These are phyloP conservation scores for Calosoma granatense DNA, from an alignment of 1,140 invertebrate species.

Conservation along the genomic window DNA sequence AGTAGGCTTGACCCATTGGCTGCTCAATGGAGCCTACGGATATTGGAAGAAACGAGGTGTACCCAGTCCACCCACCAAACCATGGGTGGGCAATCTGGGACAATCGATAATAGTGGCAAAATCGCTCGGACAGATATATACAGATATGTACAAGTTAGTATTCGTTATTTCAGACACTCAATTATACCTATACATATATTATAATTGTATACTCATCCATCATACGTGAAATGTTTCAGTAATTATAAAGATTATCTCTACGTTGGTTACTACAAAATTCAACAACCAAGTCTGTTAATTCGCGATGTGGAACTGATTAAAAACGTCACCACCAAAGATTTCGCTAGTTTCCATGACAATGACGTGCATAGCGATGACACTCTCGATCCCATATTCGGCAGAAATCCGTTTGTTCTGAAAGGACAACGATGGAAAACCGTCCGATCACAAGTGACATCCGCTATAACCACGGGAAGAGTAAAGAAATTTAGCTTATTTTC, in stretches of 20 bases:
- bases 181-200: too few species aligned
- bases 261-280: conserved; percentile 32
- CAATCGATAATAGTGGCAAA: conserved; percentile 15
- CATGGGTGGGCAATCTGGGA: conserved; percentile 29
- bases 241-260: conserved; percentile 24
- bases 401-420: conserved; percentile 35
- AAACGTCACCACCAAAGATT: conserved; percentile 30
- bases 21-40: conserved; percentile 6
- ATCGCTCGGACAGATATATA: conserved; percentile 10
- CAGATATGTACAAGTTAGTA: conserved; percentile 21
- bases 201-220: too few species aligned
- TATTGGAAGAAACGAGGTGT: conserved; percentile 24
- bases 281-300: conserved; percentile 30
- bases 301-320: conserved; percentile 32
- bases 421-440: conserved; percentile 43
- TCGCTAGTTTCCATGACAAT: conserved; percentile 24
- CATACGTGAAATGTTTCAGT: conserved; percentile 12
- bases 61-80: conserved; percentile 19
- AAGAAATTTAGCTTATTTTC: conserved; percentile 11
- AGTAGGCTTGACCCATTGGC: neutral
- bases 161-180: neutral
- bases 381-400: conserved; percentile 31
- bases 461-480: conserved; percentile 37
- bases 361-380: conserved; percentile 24
- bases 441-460: conserved; percentile 39